Evolutionary conservation across 2,797 vertebrate genomes (phyloP).

Genomic region (Pseudocheirus occidentalis): DNA sequence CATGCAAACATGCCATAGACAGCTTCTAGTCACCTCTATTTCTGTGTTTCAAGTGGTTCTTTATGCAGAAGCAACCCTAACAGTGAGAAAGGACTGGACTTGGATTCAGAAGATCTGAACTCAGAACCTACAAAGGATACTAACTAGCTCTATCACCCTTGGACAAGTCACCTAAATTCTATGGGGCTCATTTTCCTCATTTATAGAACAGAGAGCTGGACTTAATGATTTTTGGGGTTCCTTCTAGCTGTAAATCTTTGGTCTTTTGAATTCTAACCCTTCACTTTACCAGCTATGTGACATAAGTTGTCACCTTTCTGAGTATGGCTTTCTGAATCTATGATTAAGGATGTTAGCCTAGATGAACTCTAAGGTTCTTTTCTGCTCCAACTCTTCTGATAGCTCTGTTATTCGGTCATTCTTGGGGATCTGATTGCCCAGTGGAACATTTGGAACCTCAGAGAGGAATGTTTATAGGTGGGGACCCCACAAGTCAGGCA

Average conservation of each 20-base stretch:
- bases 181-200: neutral
- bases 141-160: neutral
- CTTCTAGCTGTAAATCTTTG: neutral
- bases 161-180: neutral
- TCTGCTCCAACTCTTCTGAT: neutral
- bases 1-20: rapidly evolving
- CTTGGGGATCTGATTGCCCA: neutral
- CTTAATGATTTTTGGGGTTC: neutral
- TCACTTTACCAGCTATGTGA: neutral
- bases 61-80: neutral
- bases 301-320: neutral
- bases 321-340: neutral
- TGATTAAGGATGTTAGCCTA: neutral
- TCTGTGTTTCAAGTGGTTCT: neutral
- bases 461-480: neutral
- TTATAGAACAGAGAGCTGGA: neutral
- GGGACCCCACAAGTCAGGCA: neutral
- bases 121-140: neutral
- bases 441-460: neutral
- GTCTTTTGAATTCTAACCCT: neutral
- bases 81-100: neutral
- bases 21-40: neutral
- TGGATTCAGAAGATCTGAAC: neutral
- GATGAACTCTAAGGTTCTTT: neutral
- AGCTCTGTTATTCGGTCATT: neutral